Evolutionary conservation across 1,140 invertebrate species (phyloP).

Genomic region (Drosophila kanapiae): DNA sequence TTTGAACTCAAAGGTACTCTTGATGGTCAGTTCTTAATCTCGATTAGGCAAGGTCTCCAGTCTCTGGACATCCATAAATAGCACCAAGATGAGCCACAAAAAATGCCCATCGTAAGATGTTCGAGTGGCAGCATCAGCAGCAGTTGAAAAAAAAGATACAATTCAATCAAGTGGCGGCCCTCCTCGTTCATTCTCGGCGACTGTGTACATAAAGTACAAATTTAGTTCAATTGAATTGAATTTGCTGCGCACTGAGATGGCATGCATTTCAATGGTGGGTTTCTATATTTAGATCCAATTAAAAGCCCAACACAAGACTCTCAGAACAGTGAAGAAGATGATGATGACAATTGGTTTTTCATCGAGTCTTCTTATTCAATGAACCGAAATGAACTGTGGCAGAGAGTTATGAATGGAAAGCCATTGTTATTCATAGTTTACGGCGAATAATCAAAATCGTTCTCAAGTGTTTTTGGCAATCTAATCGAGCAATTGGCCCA

Average conservation of each 20-base stretch:
- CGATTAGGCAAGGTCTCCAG: constrained; percentile 42
- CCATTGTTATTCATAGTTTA: constrained; percentile 18
- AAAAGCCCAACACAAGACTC: constrained; percentile 40
- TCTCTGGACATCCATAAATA: constrained; percentile 41
- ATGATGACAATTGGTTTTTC: constrained; percentile 62
- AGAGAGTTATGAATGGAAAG: constrained; percentile 39
- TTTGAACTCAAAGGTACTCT: constrained; percentile 15
- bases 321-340: constrained; percentile 18
- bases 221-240: constrained; percentile 80
- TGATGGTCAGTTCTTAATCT: constrained; percentile 36
- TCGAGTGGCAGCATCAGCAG: constrained; percentile 18
- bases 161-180: constrained; percentile 55
- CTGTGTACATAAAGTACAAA: constrained; percentile 52
- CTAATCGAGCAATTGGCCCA: constrained; percentile 26
- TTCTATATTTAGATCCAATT: constrained; percentile 80
- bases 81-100: neutral
- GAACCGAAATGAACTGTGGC: constrained; percentile 34
- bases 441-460: constrained; percentile 14
- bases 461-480: constrained; percentile 27
- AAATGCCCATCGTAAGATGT: constrained; percentile 15
- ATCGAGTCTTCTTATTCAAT: constrained; percentile 39
- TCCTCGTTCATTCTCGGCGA: constrained; percentile 23
- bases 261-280: constrained; percentile 54
- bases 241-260: constrained; percentile 33
- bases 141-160: constrained; percentile 43